phyloP scores from a whole-genome alignment of 1,140 invertebrate species.

The Linepithema humile region DNA sequence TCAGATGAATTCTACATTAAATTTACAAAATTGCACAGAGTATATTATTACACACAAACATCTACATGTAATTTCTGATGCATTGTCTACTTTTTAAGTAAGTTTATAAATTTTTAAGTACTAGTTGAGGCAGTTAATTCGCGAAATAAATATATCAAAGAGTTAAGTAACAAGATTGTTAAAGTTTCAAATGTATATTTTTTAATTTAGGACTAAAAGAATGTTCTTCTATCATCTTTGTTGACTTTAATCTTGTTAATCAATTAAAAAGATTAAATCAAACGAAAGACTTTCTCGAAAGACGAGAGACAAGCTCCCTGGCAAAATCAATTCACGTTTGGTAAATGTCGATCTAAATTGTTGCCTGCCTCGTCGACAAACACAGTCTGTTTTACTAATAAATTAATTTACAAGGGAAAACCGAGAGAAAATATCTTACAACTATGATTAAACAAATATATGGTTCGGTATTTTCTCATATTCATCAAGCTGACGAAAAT shows the following conservation, averaged over 20 bases:
- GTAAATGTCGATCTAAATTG: neutral
- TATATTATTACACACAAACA: too few species aligned
- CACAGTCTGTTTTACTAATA: neutral
- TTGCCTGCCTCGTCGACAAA: neutral
- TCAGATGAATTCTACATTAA: constrained; percentile 31
- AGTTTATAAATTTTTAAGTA: neutral
- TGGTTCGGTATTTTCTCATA: neutral
- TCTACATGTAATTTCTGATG: neutral
- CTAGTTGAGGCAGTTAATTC: neutral
- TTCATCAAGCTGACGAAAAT: neutral
- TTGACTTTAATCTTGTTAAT: neutral
- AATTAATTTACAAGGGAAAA: constrained; percentile 25
- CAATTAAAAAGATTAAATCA: neutral
- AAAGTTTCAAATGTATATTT: neutral
- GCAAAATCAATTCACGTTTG: constrained; percentile 25
- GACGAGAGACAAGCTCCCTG: neutral
- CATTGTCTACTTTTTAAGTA: neutral
- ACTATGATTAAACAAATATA: neutral
- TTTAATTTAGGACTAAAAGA: neutral
- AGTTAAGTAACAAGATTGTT: neutral
- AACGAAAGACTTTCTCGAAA: constrained; percentile 15
- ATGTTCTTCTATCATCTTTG: neutral
- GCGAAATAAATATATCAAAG: neutral
- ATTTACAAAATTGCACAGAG: too few species aligned
- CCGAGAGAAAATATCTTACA: neutral